These are phyloP conservation scores for Albula goreensis DNA, from an alignment of 2,113 vertebrate genomes.

Conservation along the genomic window DNA sequence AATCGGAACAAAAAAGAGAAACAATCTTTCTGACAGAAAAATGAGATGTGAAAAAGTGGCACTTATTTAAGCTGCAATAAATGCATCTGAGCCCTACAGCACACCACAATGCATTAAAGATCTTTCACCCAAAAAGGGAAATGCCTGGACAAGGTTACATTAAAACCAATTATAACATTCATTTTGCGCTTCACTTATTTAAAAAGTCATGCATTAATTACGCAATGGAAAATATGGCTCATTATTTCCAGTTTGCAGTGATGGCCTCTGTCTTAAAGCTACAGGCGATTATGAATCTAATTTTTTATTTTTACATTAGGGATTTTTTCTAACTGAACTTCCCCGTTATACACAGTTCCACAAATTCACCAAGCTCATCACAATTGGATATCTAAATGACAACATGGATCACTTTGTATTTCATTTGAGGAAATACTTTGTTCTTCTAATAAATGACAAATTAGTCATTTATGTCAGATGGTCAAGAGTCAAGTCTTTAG, in stretches of 20 bases:
- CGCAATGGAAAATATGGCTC: conserved; percentile 47
- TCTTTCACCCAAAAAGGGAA: conserved; percentile 15
- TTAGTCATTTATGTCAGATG: background rate
- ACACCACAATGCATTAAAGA: conserved; percentile 33
- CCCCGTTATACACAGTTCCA: conserved; percentile 16
- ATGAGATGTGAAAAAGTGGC: conserved; percentile 20
- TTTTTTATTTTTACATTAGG: conserved; percentile 14
- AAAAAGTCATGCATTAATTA: conserved; percentile 51
- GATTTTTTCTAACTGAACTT: conserved; percentile 14
- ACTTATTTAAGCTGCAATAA: conserved; percentile 35
- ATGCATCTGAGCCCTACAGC: conserved; percentile 37
- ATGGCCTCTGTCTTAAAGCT: conserved; percentile 40
- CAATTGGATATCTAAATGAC: background rate
- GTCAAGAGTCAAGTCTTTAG: background rate
- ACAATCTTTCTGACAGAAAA: conserved; percentile 25
- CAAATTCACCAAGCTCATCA: conserved; percentile 1
- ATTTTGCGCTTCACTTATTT: conserved; percentile 50
- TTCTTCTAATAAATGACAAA: background rate
- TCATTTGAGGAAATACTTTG: background rate
- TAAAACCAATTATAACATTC: conserved; percentile 48
- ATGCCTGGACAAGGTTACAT: conserved; percentile 35
- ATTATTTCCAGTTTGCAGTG: conserved; percentile 44
- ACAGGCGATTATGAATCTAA: conserved; percentile 21
- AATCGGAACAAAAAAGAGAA: background rate
- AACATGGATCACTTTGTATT: background rate